A percentile compares a stretch with the other conserved stretches of the same genome.
Evolutionary conservation across 2,888 invertebrate species (phyloP).

Genomic region (Chydorus sphaericus): DNA sequence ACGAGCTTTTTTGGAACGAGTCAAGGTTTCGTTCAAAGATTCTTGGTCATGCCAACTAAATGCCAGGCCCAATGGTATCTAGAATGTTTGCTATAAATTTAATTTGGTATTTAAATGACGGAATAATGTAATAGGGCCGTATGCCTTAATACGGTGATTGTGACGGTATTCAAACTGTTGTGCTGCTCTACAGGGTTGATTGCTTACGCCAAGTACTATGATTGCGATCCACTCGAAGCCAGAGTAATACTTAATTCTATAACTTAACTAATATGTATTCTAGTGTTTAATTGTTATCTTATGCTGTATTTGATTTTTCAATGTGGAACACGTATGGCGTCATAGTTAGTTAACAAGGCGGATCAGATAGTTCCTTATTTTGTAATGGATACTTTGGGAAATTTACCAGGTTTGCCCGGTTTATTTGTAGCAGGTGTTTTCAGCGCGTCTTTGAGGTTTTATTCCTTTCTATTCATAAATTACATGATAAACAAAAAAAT

Average conservation of each 20-base stretch:
- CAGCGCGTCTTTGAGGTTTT: conserved; percentile 81
- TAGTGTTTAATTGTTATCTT: neutral
- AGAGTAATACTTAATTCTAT: conserved; percentile 41
- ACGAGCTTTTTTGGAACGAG: no score
- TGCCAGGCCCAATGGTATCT: no score
- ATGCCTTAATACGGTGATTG: no score
- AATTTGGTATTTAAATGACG: no score
- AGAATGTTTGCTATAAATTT: no score
- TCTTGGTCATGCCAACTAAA: no score
- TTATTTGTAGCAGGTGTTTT: conserved; percentile 85
- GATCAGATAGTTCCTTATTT: conserved; percentile 80
- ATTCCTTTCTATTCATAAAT: no score
- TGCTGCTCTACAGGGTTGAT: no score
- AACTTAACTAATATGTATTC: neutral
- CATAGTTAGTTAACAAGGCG: conserved; percentile 41
- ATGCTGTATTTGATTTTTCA: conserved; percentile 11
- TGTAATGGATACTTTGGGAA: conserved; percentile 67
- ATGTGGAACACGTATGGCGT: no score
- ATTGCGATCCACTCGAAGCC: conserved; percentile 69
- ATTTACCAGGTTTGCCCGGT: conserved; percentile 64
- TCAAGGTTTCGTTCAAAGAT: no score
- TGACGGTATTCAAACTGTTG: no score
- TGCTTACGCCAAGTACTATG: conserved; percentile 60
- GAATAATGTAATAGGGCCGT: no score
- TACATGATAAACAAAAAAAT: neutral